Evolutionary conservation across 2,888 invertebrate species (phyloP).

Genomic region (Aphrophora alni): DNA sequence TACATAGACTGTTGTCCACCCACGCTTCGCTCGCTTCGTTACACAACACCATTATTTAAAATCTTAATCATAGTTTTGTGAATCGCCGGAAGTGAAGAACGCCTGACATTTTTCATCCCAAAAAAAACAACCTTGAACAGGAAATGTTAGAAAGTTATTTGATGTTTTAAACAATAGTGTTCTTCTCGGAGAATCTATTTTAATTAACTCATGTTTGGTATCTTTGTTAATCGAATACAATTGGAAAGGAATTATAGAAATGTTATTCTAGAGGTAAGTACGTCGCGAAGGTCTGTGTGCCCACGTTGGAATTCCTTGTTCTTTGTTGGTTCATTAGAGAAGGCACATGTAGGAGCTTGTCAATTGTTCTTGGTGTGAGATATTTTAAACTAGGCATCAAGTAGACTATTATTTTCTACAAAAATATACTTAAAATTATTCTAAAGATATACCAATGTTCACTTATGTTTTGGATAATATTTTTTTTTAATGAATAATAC

Average conservation of each 20-base stretch:
- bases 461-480: no score
- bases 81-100: not conserved
- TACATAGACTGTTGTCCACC: not conserved
- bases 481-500: no score
- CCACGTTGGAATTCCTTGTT: not conserved
- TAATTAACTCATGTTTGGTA: not conserved
- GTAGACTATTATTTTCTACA: no score
- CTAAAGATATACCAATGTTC: no score
- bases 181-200: not conserved
- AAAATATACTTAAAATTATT: no score
- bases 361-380: not conserved
- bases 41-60: not conserved
- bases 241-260: not conserved
- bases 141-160: not conserved
- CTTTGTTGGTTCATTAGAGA: not conserved
- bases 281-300: not conserved
- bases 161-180: not conserved
- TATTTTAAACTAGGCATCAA: not conserved
- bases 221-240: not conserved
- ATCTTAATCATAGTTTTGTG: not conserved
- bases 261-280: not conserved
- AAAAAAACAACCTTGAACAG: not conserved
- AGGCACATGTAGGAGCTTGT: not conserved
- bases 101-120: slow-evolving; percentile 4
- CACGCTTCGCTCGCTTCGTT: not conserved